Percentiles rank a stretch among this genome's conserved stretches.
Evolutionary conservation across 2,888 invertebrate genomes (phyloP).

Genomic region (Liopterus haemorrhoidalis): DNA sequence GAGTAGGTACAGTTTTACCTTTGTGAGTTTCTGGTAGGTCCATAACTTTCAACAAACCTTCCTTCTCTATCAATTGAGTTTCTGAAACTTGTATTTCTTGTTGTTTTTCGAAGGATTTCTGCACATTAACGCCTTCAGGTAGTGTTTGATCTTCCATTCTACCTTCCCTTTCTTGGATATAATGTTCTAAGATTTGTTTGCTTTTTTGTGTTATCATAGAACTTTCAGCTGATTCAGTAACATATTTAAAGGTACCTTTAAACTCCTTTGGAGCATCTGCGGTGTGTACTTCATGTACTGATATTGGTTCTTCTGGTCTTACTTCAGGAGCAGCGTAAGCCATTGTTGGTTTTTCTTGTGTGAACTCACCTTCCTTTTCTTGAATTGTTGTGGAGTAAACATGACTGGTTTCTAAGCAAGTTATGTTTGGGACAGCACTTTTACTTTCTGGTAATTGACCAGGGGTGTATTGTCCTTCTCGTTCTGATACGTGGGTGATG

Average conservation of each 20-base stretch:
- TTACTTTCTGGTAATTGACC: conserved; percentile 44
- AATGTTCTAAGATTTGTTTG: conserved; percentile 55
- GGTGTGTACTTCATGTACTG: conserved; percentile 54
- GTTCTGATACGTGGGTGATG: conserved; percentile 56
- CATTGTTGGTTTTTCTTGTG: conserved; percentile 47
- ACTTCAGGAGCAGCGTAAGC: conserved; percentile 55
- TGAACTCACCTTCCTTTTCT: conserved; percentile 59
- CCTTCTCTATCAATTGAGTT: conserved; percentile 60
- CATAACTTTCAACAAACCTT: conserved; percentile 50
- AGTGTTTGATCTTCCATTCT: conserved; percentile 40
- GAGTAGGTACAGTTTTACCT: conserved; percentile 48
- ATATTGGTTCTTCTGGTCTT: conserved; percentile 54
- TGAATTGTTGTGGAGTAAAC: conserved; percentile 55
- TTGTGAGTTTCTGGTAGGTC: conserved; percentile 51
- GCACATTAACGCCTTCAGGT: conserved; percentile 43
- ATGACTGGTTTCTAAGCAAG: conserved; percentile 55
- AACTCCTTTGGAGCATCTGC: conserved; percentile 52
- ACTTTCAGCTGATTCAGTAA: conserved; percentile 50
- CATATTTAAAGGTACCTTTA: conserved; percentile 51
- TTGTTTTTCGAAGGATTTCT: conserved; percentile 50
- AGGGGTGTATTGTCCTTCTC: conserved; percentile 50
- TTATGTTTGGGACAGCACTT: conserved; percentile 49
- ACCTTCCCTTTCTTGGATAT: conserved; percentile 61
- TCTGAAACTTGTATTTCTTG: conserved; percentile 59
- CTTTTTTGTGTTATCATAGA: conserved; percentile 58